A percentile compares a stretch with the other conserved stretches of the same genome.
Conservation (phyloP, 2,888 invertebrate species). For the Dioctria linearis region DNA sequence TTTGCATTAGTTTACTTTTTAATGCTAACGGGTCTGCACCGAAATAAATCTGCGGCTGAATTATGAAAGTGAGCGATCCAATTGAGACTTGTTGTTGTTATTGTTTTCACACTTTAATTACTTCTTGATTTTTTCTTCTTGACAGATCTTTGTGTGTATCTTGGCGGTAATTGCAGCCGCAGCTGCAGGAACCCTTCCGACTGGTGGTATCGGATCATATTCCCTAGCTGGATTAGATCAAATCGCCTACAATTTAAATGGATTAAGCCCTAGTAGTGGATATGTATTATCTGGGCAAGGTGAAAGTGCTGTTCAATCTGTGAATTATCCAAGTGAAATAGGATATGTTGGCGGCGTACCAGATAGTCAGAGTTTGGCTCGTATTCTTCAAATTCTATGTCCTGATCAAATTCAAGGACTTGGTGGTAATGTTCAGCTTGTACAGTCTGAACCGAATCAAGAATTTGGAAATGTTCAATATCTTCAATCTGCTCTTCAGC, state of each 20-base stretch:
- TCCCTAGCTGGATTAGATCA: constrained; percentile 6
- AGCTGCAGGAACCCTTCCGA: constrained; percentile 9
- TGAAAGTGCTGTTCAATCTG: constrained; percentile 6
- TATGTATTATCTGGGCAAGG: background rate
- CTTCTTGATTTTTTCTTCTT: background rate
- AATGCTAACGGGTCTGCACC: constrained; percentile 15
- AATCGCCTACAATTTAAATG: background rate
- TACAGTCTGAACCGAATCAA: background rate
- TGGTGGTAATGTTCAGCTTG: constrained; percentile 26
- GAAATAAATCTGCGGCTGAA: background rate
- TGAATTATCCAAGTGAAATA: constrained; percentile 5
- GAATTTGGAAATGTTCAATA: constrained; percentile 23
- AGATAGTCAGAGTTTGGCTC: constrained; percentile 11
- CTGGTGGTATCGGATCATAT: background rate
- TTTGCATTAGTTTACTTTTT: constrained; percentile 28
- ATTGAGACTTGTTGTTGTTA: background rate
- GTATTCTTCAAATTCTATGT: constrained; percentile 22
- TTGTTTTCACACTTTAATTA: background rate
- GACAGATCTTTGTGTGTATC: constrained; percentile 21
- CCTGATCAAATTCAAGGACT: constrained; percentile 7
- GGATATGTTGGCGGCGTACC: background rate
- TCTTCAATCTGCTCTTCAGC: background rate
- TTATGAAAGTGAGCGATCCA: constrained; percentile 32
- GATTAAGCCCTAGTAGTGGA: background rate
- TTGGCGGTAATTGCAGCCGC: constrained; percentile 15